A percentile compares a stretch with the other conserved stretches of the same genome.
Evolutionary conservation across 2,888 invertebrate genomes (phyloP).

Genomic region (Operophtera brumata): DNA sequence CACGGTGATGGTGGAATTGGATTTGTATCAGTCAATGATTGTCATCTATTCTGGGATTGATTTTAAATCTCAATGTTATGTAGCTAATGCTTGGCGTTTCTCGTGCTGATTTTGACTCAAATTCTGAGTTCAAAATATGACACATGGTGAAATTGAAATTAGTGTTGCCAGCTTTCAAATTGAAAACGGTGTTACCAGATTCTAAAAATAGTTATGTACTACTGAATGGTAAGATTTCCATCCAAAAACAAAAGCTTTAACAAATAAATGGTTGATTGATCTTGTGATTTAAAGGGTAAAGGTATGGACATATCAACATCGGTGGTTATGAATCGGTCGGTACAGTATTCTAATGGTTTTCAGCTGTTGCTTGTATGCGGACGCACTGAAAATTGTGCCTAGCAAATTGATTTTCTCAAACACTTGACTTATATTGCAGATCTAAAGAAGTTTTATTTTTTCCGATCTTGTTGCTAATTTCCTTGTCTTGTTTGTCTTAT

Average conservation of each 20-base stretch:
- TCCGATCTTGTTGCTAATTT: background rate
- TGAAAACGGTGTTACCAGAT: background rate
- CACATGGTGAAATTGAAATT: background rate
- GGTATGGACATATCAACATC: conserved; percentile 31
- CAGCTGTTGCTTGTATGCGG: conserved; percentile 27
- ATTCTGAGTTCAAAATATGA: background rate
- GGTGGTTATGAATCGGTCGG: conserved; percentile 30
- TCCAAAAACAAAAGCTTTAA: conserved; percentile 14
- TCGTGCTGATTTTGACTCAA: conserved; percentile 4
- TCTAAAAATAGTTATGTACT: background rate
- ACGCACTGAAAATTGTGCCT: conserved; percentile 23
- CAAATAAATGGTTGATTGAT: conserved; percentile 18
- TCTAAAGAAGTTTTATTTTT: background rate
- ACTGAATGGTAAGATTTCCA: conserved; percentile 10
- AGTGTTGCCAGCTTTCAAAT: conserved; percentile 4
- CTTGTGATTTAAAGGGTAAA: conserved; percentile 26
- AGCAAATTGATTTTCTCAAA: conserved; percentile 25
- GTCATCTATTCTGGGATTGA: conserved; percentile 15
- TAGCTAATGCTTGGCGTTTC: conserved; percentile 9
- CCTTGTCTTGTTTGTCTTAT: conserved; percentile 7
- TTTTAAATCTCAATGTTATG: conserved; percentile 7
- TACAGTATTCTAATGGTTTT: conserved; percentile 31
- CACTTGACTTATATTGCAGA: conserved; percentile 19
- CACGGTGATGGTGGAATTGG: background rate
- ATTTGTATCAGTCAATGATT: conserved; percentile 14